Conservation (phyloP, 2,113 vertebrate genomes). For the Indicator maculatus region DNA sequence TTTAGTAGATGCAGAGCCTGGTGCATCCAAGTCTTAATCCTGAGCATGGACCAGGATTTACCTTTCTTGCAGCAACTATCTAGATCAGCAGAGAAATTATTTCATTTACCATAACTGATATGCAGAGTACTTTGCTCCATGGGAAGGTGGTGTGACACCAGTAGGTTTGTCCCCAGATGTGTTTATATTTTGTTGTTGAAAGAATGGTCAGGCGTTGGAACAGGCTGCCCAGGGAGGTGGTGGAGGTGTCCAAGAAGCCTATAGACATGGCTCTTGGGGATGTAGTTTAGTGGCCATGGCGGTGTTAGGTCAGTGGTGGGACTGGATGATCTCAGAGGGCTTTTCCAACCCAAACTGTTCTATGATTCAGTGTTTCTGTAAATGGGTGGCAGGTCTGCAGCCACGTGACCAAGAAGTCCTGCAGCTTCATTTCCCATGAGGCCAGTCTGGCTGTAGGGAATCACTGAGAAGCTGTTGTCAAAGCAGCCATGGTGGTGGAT, state of each 20-base stretch:
- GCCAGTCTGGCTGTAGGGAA: not conserved
- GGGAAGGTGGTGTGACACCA: not conserved
- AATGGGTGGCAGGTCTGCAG: not conserved
- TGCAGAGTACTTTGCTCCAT: accelerated
- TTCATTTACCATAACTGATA: not conserved
- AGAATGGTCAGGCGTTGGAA: too few relatives aligned
- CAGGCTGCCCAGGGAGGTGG: too few relatives aligned
- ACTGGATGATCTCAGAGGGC: too few relatives aligned
- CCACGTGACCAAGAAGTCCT: not conserved
- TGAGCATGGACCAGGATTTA: not conserved
- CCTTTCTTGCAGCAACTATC: not conserved
- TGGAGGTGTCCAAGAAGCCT: too few relatives aligned
- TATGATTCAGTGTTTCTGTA: too few relatives aligned
- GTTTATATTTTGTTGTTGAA: too few relatives aligned
- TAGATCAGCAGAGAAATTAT: not conserved
- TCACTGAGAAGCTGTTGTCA: not conserved
- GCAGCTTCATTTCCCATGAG: accelerated
- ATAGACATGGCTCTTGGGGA: too few relatives aligned
- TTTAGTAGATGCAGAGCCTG: not conserved
- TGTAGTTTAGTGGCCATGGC: too few relatives aligned
- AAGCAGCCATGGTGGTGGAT: not conserved
- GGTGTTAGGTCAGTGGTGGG: too few relatives aligned
- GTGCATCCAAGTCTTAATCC: not conserved
- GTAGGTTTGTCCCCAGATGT: not conserved
- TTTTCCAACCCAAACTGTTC: too few relatives aligned